Evolutionary conservation across 2,113 vertebrate species (phyloP), one percentile per base, ranked within the genome.

Genomic region (Charina bottae): DNA sequence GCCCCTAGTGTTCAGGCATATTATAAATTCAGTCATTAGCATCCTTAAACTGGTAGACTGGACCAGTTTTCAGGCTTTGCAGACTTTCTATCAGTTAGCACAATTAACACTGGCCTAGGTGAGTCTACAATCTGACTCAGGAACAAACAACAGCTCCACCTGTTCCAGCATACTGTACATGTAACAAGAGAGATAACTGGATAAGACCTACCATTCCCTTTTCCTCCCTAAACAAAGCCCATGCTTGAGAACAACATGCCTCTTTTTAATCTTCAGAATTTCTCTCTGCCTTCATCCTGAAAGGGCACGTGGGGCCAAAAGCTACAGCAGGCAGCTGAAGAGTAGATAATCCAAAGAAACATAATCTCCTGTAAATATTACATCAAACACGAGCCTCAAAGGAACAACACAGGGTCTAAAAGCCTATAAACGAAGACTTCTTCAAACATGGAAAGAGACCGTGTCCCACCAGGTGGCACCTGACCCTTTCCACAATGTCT

Each of bases 291-390:
- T 88, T 60, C 86, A 88, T 59, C 55, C 28, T 6, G 37, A 84
- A 83, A 13, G 28, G 28, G 56, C 42, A 60, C 24, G 11, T 15
- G n/a, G 10, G 17, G 42, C 68, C 28, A 78, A 49, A 83, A n/a
- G n/a, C 53, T 28, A 54, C 26, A 91, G 28, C 58, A 85, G 53
- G 60, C 37, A 24, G 26, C 13, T n/a, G 59, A 90, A 88, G 42
- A 49, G 12, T 46, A 53, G 88, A 68, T 91, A 91, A 93, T 28
- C 85, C 59, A 85, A 78, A 78, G 86, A 53, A 85, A 91, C 49
- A 42, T 93, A 88, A 91, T 91, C 89, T 13, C 7, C 49, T 58
- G 89, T 91, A 89, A 93, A 93, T 85, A 91, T 88, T 93, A 85
- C 89, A 93, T 91, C 86, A 68, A 90, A 89, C n/a, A 49, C 13